Conservation (phyloP, 1,140 invertebrate species). For the Nasonia vitripennis region DNA sequence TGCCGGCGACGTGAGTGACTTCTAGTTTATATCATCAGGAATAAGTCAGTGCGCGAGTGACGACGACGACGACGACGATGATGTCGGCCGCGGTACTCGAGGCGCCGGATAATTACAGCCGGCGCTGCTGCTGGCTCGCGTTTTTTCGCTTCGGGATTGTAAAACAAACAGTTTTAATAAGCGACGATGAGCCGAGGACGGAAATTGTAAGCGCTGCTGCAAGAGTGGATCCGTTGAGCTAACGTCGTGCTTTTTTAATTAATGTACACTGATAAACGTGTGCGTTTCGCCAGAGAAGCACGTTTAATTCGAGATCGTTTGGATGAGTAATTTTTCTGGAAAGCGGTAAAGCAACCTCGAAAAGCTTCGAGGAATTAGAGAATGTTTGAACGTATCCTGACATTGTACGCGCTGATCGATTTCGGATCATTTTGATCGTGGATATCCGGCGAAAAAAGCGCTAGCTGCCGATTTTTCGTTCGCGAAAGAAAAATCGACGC, state of each 20-base stretch:
- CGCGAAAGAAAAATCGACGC: constrained; percentile 57
- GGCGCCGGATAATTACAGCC: not conserved
- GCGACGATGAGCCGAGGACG: not conserved
- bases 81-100: too few relatives aligned
- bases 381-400: too few relatives aligned
- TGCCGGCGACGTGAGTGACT: constrained; percentile 20
- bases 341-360: too few relatives aligned
- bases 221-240: not conserved
- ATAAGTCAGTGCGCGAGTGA: not conserved
- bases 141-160: not conserved
- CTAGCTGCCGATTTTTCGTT: not conserved
- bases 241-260: not conserved
- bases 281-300: too few relatives aligned
- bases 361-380: too few relatives aligned
- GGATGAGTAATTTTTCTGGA: not conserved
- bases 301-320: too few relatives aligned
- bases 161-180: constrained; percentile 2
- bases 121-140: not conserved
- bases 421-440: constrained; percentile 16
- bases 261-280: not conserved
- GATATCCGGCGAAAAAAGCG: not conserved
- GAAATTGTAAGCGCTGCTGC: too few relatives aligned
- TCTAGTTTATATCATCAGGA: not conserved
- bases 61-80: not conserved
- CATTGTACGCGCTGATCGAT: too few relatives aligned